phyloP scores from a whole-genome alignment of 1,140 invertebrate species.

The Caerostris darwini region DNA sequence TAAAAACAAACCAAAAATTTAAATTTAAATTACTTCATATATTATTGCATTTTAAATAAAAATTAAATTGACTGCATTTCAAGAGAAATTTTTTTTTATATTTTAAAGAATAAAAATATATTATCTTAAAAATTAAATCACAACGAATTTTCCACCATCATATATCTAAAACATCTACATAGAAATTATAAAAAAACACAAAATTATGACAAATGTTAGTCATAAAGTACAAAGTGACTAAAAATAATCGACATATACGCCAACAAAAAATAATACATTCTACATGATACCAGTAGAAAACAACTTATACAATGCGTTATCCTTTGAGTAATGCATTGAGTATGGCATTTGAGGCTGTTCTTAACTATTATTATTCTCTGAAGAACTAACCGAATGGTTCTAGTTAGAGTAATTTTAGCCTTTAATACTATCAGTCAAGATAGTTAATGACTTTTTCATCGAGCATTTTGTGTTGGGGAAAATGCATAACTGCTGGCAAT shows the following conservation, averaged over 20 bases:
- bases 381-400: background rate
- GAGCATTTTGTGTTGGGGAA: background rate
- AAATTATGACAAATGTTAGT: background rate
- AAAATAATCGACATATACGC: background rate
- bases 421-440: background rate
- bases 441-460: background rate
- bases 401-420: conserved; percentile 17
- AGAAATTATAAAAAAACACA: too few relatives aligned
- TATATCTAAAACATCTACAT: too few relatives aligned
- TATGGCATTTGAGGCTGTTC: background rate
- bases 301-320: background rate
- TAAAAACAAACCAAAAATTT: too few relatives aligned
- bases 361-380: conserved; percentile 1
- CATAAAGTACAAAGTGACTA: background rate
- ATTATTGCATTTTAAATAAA: too few relatives aligned
- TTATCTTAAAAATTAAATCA: too few relatives aligned
- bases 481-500: background rate
- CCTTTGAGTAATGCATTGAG: background rate
- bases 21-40: too few relatives aligned
- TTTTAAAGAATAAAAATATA: too few relatives aligned
- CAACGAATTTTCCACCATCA: too few relatives aligned
- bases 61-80: too few relatives aligned
- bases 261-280: background rate
- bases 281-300: background rate
- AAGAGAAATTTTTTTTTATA: too few relatives aligned